A percentile compares a stretch with the other conserved stretches of the same genome.
phyloP scores from a whole-genome alignment of 2,113 vertebrate species.

The Eubucco bourcierii region DNA sequence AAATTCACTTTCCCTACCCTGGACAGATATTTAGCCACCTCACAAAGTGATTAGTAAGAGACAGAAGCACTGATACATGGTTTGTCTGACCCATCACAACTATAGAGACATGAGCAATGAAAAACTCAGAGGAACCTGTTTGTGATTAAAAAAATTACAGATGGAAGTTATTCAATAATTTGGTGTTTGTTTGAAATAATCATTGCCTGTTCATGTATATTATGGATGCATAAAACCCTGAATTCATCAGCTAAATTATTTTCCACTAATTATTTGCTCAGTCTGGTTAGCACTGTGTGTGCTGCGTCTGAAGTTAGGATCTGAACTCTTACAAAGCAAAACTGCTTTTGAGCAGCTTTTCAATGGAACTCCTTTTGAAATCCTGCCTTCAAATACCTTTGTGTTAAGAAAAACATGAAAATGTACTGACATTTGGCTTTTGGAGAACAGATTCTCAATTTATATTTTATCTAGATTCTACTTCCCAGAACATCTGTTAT shows the following conservation, averaged over 20 bases:
- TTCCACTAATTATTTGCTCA: background rate
- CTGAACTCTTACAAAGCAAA: background rate
- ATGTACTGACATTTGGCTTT: background rate
- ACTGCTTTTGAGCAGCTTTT: background rate
- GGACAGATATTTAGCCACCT: background rate
- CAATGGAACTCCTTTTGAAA: background rate
- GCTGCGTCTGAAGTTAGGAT: background rate
- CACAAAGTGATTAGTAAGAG: background rate
- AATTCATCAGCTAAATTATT: background rate
- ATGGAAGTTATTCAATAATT: background rate
- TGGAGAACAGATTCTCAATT: conserved; percentile 26
- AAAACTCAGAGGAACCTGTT: background rate
- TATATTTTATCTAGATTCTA: conserved; percentile 35
- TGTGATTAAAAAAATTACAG: background rate
- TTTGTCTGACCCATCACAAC: background rate
- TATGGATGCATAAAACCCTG: background rate
- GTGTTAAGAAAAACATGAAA: background rate
- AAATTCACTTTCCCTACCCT: background rate
- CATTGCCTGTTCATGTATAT: background rate
- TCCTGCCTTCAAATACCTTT: background rate
- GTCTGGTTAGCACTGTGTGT: background rate
- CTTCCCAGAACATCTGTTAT: conserved; percentile 48
- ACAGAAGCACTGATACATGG: accelerated
- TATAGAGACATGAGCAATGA: background rate
- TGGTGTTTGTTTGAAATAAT: background rate